Conservation (phyloP, 2,113 vertebrate genomes). For the Hippopotamus amphibius region DNA sequence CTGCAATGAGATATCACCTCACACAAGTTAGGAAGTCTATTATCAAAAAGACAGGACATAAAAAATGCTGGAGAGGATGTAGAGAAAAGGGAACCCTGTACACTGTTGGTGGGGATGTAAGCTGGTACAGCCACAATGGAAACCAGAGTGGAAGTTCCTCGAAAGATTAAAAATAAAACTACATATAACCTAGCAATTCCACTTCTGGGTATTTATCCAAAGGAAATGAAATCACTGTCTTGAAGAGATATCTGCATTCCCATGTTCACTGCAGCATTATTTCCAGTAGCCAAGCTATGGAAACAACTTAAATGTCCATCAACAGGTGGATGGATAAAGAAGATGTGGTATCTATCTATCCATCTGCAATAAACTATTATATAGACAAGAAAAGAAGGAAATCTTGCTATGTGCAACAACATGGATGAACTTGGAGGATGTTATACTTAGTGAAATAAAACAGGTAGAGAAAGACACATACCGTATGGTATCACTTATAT, state of each 20-base stretch:
- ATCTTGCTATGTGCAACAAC: not conserved
- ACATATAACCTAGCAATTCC: not conserved
- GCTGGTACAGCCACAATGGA: not conserved
- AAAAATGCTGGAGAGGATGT: not conserved
- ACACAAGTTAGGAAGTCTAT: no score
- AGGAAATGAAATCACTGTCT: not conserved
- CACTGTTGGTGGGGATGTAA: not conserved
- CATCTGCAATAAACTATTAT: not conserved
- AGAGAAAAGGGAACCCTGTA: not conserved
- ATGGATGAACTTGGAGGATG: not conserved
- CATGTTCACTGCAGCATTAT: not conserved
- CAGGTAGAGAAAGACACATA: not conserved
- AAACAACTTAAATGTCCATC: not conserved
- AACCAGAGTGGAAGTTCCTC: not conserved
- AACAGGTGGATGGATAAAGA: not conserved
- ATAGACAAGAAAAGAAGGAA: not conserved
- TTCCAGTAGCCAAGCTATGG: not conserved
- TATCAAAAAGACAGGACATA: not conserved
- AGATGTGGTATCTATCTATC: not conserved
- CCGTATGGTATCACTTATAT: not conserved
- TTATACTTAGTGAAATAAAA: not conserved
- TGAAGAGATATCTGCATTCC: not conserved
- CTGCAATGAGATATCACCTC: not conserved
- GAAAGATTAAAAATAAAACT: not conserved
- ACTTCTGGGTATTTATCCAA: not conserved